Percentiles rank a stretch among this genome's conserved stretches.
phyloP scores from a whole-genome alignment of 1,140 invertebrate species.

The Heterodera carotae region DNA sequence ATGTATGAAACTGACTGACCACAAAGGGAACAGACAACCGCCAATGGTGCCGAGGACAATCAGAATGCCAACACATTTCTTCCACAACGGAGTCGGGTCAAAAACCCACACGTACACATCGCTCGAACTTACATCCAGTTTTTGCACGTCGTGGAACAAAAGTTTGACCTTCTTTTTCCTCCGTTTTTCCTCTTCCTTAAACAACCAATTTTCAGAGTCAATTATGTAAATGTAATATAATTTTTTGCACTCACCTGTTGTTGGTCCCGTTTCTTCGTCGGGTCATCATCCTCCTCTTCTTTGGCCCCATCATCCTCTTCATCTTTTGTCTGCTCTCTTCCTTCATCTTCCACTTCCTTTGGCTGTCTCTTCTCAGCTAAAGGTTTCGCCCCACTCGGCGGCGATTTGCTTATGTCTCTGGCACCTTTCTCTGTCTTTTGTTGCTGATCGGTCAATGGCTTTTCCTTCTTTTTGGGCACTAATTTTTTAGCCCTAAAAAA shows the following conservation, averaged over 20 bases:
- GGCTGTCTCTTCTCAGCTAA: slow-evolving; percentile 57
- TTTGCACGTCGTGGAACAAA: slow-evolving; percentile 52
- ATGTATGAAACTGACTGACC: slow-evolving; percentile 68
- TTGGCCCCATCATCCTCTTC: slow-evolving; percentile 25
- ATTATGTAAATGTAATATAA: no score
- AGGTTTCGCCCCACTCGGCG: slow-evolving; percentile 64
- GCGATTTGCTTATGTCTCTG: slow-evolving; percentile 62
- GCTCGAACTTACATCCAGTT: slow-evolving; percentile 53
- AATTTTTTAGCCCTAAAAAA: slow-evolving; percentile 60
- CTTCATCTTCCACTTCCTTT: slow-evolving; percentile 60
- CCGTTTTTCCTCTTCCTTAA: slow-evolving; percentile 57
- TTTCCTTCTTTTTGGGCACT: slow-evolving; percentile 67
- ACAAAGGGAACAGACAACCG: slow-evolving; percentile 95
- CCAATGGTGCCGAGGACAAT: slow-evolving; percentile 88
- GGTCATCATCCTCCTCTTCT: slow-evolving; percentile 40
- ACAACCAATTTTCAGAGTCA: slow-evolving; percentile 13
- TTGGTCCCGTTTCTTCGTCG: slow-evolving; percentile 40
- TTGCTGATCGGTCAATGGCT: slow-evolving; percentile 82
- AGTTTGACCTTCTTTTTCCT: slow-evolving; percentile 65
- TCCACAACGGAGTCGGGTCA: slow-evolving; percentile 92
- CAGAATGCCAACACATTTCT: slow-evolving; percentile 88
- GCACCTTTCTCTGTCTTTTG: slow-evolving; percentile 62
- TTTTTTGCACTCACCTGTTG: slow-evolving; percentile 29
- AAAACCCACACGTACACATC: slow-evolving; percentile 97
- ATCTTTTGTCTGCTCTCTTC: slow-evolving; percentile 4